Evolutionary conservation across 1,140 invertebrate species (phyloP).

Genomic region (Pseudomyrmex sp.): DNA sequence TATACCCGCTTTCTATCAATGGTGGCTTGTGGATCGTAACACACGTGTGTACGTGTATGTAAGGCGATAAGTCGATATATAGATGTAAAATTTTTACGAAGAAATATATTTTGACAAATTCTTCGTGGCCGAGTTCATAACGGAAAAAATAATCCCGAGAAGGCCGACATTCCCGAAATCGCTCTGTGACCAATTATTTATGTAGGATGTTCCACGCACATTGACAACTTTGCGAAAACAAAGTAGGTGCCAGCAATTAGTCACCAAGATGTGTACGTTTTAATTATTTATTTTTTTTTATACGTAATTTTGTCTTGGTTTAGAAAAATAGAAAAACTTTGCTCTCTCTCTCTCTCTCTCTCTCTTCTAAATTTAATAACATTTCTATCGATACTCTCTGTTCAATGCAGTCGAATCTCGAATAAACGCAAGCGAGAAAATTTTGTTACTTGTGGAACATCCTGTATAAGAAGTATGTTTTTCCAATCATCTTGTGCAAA

Average conservation of each 20-base stretch:
- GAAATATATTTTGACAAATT: constrained; percentile 73
- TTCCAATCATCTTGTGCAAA: constrained; percentile 30
- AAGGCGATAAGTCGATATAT: constrained; percentile 48
- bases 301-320: too few relatives aligned
- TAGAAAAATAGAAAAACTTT: too few relatives aligned
- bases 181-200: background rate
- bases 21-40: constrained; percentile 60
- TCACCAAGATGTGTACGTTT: too few relatives aligned
- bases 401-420: background rate
- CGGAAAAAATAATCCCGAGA: constrained; percentile 17
- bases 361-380: background rate
- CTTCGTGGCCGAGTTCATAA: constrained; percentile 47
- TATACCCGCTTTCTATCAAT: constrained; percentile 65
- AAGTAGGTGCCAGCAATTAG: background rate
- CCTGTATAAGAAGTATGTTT: constrained; percentile 8
- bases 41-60: background rate
- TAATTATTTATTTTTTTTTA: too few relatives aligned
- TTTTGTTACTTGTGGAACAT: background rate
- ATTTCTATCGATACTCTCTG: background rate
- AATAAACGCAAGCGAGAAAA: background rate
- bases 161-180: constrained; percentile 9
- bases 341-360: too few relatives aligned
- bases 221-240: background rate
- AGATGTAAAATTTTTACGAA: constrained; percentile 70
- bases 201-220: background rate